Conservation (phyloP, 2,797 vertebrate species). For the Octomys mimax region DNA sequence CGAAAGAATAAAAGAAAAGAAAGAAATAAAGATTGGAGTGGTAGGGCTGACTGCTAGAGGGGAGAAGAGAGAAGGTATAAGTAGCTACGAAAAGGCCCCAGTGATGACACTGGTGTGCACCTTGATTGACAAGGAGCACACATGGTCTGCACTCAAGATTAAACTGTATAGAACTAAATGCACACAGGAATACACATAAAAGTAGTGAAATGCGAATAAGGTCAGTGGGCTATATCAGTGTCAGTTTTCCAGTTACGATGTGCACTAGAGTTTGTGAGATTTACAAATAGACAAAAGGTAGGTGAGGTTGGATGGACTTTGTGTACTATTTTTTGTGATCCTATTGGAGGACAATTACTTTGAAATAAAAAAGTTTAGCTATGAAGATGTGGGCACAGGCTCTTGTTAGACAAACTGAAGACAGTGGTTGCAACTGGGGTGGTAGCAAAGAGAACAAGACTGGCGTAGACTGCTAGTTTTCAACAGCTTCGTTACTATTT, state of each 20-base stretch:
- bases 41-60: background rate
- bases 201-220: background rate
- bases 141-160: background rate
- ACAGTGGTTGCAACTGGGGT: too few species aligned
- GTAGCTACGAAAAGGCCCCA: background rate
- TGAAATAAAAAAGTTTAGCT: background rate
- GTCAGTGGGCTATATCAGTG: too few species aligned
- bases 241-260: background rate
- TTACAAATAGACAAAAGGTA: background rate
- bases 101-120: background rate
- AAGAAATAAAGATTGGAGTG: background rate
- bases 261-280: background rate
- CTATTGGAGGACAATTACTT: background rate
- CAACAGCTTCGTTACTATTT: background rate
- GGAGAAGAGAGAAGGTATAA: background rate
- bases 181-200: background rate
- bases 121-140: background rate
- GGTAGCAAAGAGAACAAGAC: background rate
- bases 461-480: background rate
- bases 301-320: background rate
- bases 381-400: background rate
- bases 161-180: background rate
- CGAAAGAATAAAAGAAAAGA: too few species aligned
- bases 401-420: background rate
- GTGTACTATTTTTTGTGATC: background rate